Conservation (phyloP, 2,113 vertebrate species). For the Trichomycterus rosablanca region DNA sequence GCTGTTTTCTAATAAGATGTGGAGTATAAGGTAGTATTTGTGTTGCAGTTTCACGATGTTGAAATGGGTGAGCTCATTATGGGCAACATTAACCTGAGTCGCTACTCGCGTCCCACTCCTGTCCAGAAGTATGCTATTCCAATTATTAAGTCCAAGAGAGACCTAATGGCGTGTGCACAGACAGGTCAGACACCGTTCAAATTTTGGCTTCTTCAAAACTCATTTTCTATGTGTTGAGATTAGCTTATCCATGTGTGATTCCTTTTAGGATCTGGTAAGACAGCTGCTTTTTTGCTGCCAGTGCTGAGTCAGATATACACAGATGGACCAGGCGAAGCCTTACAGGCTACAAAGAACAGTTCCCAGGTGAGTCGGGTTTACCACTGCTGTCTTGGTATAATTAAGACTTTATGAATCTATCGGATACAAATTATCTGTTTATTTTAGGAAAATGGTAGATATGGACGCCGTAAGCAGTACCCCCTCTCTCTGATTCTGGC, state of each 20-base stretch:
- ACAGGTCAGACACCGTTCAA: conserved; percentile 72
- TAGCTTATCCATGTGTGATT: neutral
- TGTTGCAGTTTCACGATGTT: conserved; percentile 85
- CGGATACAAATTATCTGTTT: no score
- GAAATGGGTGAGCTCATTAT: conserved; percentile 98
- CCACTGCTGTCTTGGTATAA: no score
- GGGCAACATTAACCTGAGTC: conserved; percentile 89
- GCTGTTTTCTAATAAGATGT: neutral
- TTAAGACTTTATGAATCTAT: no score
- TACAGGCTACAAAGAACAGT: conserved; percentile 79
- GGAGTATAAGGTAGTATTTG: neutral
- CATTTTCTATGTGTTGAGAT: neutral
- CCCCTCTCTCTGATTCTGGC: conserved; percentile 92
- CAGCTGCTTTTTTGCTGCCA: conserved; percentile 91
- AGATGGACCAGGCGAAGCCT: conserved; percentile 89
- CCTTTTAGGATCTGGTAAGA: conserved; percentile 83
- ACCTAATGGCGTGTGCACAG: conserved; percentile 97
- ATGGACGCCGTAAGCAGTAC: conserved; percentile 91
- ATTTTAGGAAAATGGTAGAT: conserved; percentile 87
- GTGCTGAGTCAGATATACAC: conserved; percentile 94
- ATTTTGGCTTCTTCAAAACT: neutral
- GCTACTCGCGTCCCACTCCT: conserved; percentile 91
- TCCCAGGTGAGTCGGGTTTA: conserved; percentile 55
- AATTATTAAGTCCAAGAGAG: conserved; percentile 92
- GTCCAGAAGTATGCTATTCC: conserved; percentile 98